Evolutionary conservation across 2,797 vertebrate species (phyloP).

Genomic region (Periparus ater): DNA sequence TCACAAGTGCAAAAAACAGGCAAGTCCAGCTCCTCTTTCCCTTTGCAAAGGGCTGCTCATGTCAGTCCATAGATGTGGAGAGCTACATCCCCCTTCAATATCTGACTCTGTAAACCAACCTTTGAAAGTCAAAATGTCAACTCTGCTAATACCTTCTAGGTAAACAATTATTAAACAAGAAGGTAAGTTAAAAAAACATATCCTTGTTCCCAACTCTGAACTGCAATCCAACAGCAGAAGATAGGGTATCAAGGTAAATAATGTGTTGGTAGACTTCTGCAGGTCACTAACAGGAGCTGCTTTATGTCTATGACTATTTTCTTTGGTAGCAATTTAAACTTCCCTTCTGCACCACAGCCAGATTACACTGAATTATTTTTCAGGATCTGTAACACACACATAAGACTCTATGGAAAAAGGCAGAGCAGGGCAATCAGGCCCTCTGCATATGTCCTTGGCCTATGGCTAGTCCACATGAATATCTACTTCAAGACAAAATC

Average conservation of each 20-base stretch:
- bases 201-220: not conserved
- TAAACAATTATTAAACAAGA: not conserved
- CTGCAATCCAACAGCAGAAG: not conserved
- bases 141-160: not conserved
- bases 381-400: not conserved
- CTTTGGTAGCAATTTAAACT: not conserved
- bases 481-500: not conserved
- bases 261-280: not conserved
- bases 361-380: not conserved
- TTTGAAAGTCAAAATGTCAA: not conserved
- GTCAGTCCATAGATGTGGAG: not conserved
- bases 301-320: not conserved
- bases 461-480: not conserved
- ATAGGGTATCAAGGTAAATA: not conserved
- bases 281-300: not conserved
- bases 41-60: not conserved
- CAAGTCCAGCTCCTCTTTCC: not conserved
- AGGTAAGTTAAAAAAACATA: not conserved
- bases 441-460: not conserved
- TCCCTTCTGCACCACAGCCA: not conserved
- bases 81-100: not conserved
- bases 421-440: not conserved
- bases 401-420: not conserved
- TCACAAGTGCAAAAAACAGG: not conserved
- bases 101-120: not conserved